Evolutionary conservation across 2,888 invertebrate species (phyloP).

Genomic region (Hypomecis atomaria): DNA sequence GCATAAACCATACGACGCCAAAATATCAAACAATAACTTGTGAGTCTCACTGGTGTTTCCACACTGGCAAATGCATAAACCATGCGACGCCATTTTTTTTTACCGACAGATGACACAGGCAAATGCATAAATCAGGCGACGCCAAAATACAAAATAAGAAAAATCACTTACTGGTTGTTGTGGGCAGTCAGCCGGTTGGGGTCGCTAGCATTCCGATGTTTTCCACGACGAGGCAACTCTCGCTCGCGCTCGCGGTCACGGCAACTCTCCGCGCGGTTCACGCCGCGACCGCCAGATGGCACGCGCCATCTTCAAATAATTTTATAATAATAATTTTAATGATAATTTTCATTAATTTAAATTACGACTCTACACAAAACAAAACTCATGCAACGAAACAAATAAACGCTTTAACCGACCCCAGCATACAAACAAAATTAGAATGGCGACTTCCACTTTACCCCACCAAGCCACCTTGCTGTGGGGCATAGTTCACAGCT

Average conservation of each 20-base stretch:
- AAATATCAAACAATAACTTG: too few species aligned
- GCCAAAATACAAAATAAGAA: neutral
- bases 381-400: neutral
- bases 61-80: too few species aligned
- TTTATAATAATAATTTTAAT: neutral
- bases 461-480: too few species aligned
- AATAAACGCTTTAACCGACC: too few species aligned
- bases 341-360: neutral
- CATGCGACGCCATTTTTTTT: too few species aligned
- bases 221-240: slow-evolving; percentile 76
- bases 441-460: too few species aligned
- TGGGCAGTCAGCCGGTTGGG: slow-evolving; percentile 79
- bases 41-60: too few species aligned
- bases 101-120: too few species aligned
- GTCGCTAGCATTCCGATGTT: slow-evolving; percentile 80
- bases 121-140: too few species aligned
- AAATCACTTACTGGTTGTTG: slow-evolving; percentile 70
- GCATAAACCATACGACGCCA: too few species aligned
- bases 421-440: too few species aligned
- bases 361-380: neutral
- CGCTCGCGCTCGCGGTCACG: slow-evolving; percentile 72
- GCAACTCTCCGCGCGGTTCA: slow-evolving; percentile 79
- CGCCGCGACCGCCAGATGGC: slow-evolving; percentile 64
- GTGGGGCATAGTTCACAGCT: too few species aligned
- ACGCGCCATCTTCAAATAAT: slow-evolving; percentile 59